Evolutionary conservation across 2,797 vertebrate genomes (phyloP).

Genomic region (Acanthopagrus latus): DNA sequence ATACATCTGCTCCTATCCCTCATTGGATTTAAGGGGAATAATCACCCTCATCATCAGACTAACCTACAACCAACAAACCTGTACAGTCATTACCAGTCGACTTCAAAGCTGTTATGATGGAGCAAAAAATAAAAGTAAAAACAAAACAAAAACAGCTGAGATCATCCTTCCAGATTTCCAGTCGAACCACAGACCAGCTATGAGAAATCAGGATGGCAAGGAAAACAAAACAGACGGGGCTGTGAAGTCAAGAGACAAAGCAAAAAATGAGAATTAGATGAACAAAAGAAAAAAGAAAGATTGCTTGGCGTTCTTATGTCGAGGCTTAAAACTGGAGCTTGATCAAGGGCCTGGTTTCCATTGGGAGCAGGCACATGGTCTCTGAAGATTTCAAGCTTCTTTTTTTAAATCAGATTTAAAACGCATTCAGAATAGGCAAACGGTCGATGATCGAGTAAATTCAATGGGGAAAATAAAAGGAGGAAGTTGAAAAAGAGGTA

Average conservation of each 20-base stretch:
- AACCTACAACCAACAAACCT: neutral
- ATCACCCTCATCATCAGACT: neutral
- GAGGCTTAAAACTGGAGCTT: neutral
- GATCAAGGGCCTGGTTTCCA: neutral
- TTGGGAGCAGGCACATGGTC: neutral
- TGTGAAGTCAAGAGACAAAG: neutral
- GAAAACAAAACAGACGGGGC: neutral
- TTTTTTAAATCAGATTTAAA: too few species aligned
- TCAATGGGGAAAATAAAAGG: too few species aligned
- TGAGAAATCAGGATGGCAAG: neutral
- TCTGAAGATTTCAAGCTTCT: neutral
- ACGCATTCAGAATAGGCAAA: too few species aligned
- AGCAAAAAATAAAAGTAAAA: neutral
- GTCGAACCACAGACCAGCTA: neutral
- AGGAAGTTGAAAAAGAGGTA: too few species aligned
- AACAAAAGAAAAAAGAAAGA: neutral
- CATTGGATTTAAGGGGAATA: neutral
- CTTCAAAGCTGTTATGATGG: neutral
- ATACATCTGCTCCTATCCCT: neutral
- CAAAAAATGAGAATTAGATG: too few species aligned
- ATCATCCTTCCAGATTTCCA: neutral
- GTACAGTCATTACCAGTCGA: neutral
- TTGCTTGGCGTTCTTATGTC: neutral
- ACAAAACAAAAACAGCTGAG: neutral
- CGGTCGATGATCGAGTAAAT: too few species aligned